These are phyloP conservation scores for Solenopsis invicta DNA, from an alignment of 1,140 invertebrate species.

Conservation along the genomic window DNA sequence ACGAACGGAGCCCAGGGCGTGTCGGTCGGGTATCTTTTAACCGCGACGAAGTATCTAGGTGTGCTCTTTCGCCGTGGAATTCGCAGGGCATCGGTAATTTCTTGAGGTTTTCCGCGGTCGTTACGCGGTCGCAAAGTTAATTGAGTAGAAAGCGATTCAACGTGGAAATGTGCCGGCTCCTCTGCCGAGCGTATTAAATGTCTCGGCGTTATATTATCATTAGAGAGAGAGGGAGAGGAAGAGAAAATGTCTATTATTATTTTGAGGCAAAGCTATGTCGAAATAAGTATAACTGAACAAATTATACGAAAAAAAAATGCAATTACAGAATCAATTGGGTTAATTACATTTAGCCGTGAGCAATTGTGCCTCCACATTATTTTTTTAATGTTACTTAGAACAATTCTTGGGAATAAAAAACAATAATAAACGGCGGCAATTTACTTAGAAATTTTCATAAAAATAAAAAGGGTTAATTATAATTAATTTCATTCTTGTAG, in stretches of 20 bases:
- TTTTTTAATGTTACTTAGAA: background rate
- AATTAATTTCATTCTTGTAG: background rate
- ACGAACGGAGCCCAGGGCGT: slow-evolving; percentile 49
- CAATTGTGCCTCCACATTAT: background rate
- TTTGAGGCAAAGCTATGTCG: background rate
- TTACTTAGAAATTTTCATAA: background rate
- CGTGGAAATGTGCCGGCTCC: slow-evolving; percentile 46
- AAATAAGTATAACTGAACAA: background rate
- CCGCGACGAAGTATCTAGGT: slow-evolving; percentile 33
- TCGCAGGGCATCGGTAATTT: slow-evolving; percentile 9
- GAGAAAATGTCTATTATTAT: slow-evolving; percentile 30
- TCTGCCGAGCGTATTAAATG: slow-evolving; percentile 38
- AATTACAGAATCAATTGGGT: slow-evolving; percentile 6
- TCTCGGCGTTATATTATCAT: slow-evolving; percentile 25
- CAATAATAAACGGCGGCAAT: background rate
- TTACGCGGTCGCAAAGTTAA: slow-evolving; percentile 64
- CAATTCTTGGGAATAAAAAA: background rate
- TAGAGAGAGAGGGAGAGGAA: background rate
- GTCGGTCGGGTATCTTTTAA: slow-evolving; percentile 43
- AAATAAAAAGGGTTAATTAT: background rate
- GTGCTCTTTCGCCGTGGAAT: slow-evolving; percentile 12
- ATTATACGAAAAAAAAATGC: background rate
- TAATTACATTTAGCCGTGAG: background rate
- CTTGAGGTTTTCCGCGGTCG: slow-evolving; percentile 61
- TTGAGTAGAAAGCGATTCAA: slow-evolving; percentile 69